Conservation (phyloP, 2,888 invertebrate species). For the Drosophila basisetae region DNA sequence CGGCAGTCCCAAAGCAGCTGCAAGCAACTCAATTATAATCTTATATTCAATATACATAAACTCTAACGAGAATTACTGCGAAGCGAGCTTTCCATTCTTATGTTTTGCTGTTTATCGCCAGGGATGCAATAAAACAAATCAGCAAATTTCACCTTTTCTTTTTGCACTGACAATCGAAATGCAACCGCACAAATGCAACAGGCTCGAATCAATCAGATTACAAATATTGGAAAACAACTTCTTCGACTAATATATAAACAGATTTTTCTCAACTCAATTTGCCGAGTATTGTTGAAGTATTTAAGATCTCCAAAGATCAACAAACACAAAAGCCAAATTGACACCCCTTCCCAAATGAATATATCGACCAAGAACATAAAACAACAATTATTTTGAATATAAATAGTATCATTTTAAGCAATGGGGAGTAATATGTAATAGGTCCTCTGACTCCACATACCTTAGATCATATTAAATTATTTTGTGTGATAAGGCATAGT, state of each 20-base stretch:
- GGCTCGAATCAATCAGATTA: background rate
- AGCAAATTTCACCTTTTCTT: background rate
- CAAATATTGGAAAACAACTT: conserved; percentile 3
- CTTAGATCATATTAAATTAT: background rate
- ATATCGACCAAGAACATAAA: background rate
- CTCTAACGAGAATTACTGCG: conserved; percentile 8
- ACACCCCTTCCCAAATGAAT: background rate
- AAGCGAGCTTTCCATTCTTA: conserved; percentile 7
- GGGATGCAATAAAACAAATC: conserved; percentile 5
- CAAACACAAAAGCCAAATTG: background rate
- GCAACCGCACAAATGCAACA: conserved; percentile 19
- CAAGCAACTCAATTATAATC: background rate
- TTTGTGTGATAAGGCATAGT: background rate
- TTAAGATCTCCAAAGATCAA: background rate
- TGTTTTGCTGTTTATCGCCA: conserved; percentile 9
- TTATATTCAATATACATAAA: background rate
- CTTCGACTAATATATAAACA: conserved; percentile 8
- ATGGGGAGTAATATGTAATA: background rate
- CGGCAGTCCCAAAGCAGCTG: conserved; percentile 84
- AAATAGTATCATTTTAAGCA: background rate
- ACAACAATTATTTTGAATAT: background rate
- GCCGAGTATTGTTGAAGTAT: background rate
- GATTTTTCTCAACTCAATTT: conserved; percentile 1
- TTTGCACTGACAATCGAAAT: conserved; percentile 11
- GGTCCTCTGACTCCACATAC: background rate